A percentile compares a stretch with the other conserved stretches of the same genome.
phyloP scores from a whole-genome alignment of 2,797 vertebrate genomes.

The Hemibagrus guttatus region DNA sequence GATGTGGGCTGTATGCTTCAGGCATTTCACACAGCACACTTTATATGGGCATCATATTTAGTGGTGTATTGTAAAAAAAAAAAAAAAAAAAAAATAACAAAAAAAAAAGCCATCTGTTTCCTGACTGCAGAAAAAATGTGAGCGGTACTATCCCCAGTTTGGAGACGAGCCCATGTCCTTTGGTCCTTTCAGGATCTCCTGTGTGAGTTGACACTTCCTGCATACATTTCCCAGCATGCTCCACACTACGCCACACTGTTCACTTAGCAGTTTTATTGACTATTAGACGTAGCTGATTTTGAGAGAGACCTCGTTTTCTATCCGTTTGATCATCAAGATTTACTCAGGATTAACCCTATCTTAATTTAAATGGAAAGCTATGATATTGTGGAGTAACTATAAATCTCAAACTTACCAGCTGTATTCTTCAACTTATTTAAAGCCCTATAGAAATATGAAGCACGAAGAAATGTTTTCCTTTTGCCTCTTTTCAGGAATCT shows the following conservation, averaged over 20 bases:
- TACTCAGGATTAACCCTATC: not conserved
- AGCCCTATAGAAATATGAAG: too few species aligned
- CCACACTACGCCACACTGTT: not conserved
- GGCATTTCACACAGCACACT: not conserved
- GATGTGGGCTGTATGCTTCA: constrained; percentile 16
- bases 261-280: not conserved
- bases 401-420: not conserved
- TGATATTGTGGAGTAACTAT: not conserved
- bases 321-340: not conserved
- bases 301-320: not conserved
- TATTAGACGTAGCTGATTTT: not conserved
- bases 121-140: constrained; percentile 93
- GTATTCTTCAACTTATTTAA: not conserved
- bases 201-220: constrained; percentile 80
- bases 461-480: not conserved
- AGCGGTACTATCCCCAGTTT: constrained; percentile 88
- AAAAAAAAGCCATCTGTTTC: constrained; percentile 49
- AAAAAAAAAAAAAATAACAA: not conserved
- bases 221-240: constrained; percentile 36
- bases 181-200: constrained; percentile 92
- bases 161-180: constrained; percentile 87
- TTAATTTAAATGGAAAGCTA: not conserved
- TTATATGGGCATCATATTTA: not conserved
- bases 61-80: constrained; percentile 14
- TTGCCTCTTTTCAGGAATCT: constrained; percentile 80